Evolutionary conservation across 1,140 invertebrate genomes (phyloP), one percentile per base, ranked within the genome.

Genomic region (Drosophila watanabei): DNA sequence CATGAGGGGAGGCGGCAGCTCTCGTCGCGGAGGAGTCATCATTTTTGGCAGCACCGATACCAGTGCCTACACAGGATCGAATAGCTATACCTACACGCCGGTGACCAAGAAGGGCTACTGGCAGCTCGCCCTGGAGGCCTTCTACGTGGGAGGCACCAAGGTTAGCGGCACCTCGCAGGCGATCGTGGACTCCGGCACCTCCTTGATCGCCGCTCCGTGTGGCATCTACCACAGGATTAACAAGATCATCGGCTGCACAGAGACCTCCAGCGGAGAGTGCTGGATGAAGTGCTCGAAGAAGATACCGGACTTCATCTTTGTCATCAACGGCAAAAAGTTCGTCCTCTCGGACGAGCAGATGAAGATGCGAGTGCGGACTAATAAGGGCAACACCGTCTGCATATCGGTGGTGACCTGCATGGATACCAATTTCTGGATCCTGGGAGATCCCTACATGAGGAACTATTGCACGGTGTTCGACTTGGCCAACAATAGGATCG

Each of bases 181-280:
- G 16, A 96, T 97, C 82, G 96, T 96, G 64, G 96, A 97, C 87
- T 96, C 96, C 48, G 96, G 96, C 16, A 97, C 96, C 28, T 96
- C 95, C 16, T 93, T 97, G 4, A 94, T 97, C 71, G 96, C 95
- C 70, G 96, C 96, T 20, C 96, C 96, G 1, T 87, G 93, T 14
- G 95, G 95, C 78, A 93, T 37, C n/a, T 72, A 96, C 41, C 45
- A 63, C 0, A 64, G 35, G n/a, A 77, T 92, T 20, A 81, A 83
- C 48, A 51, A 82, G 24, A 35, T 59, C 32, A 54, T 89, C 13
- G 89, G 89, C 13, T 87, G 64, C 41, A 78, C 43, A 0, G 35
- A 49, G 10, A 73, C 77, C 41, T 60, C 62, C 18, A 72, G 52
- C 37, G 75, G 75, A 0, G 61, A 69, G 30, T 75, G 80, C n/a